phyloP scores from a whole-genome alignment of 2,797 vertebrate genomes.

The Schizopygopsis malacanthus region DNA sequence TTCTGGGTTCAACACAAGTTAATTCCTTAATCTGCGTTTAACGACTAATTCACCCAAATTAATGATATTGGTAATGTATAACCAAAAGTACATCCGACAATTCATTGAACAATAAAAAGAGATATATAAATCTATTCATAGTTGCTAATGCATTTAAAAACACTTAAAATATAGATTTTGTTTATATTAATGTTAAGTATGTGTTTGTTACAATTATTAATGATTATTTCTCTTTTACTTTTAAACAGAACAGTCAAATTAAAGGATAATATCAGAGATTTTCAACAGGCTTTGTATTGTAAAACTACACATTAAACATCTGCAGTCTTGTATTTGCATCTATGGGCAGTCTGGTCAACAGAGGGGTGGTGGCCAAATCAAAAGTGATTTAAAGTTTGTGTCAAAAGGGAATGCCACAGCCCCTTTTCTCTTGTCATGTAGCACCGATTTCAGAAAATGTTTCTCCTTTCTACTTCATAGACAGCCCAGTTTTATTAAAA shows the following conservation, averaged over 20 bases:
- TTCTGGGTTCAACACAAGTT: constrained; percentile 36
- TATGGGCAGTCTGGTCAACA: no score
- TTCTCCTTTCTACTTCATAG: background rate
- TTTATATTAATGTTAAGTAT: no score
- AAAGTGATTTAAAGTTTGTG: background rate
- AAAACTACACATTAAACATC: background rate
- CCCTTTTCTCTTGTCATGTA: no score
- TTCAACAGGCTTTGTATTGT: background rate
- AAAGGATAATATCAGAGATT: no score
- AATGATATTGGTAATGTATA: background rate
- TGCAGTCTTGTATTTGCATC: no score
- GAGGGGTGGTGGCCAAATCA: background rate
- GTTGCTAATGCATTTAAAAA: background rate
- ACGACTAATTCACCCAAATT: background rate
- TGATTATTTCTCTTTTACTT: background rate
- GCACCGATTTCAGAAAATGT: background rate
- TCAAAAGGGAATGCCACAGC: background rate
- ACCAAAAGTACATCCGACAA: background rate
- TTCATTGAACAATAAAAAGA: background rate
- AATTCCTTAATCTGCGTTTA: background rate
- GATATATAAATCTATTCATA: background rate
- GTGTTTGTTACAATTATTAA: no score
- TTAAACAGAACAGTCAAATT: background rate
- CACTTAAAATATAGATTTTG: no score
- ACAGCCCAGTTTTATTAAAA: background rate